phyloP scores from a whole-genome alignment of 2,797 vertebrate species.

The Gallirallus australis region DNA sequence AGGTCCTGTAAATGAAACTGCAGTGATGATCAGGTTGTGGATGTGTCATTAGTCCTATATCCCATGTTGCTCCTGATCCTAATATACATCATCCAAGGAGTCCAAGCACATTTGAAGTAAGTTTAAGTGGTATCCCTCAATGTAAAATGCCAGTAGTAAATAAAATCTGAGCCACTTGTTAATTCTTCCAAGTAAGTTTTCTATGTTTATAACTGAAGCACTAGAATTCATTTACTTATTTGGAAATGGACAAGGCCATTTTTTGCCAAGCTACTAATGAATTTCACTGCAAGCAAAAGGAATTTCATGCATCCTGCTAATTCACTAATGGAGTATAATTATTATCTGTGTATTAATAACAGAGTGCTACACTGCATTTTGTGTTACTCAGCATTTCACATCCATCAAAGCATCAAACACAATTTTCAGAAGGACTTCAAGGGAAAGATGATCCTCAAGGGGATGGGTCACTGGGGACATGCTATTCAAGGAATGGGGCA shows the following conservation, averaged over 20 bases:
- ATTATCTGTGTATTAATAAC: neutral
- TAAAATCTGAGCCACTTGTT: neutral
- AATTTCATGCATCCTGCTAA: neutral
- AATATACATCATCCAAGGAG: neutral
- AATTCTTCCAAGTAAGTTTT: neutral
- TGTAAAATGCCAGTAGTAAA: neutral
- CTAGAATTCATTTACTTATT: neutral
- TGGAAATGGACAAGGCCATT: neutral
- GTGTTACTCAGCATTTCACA: neutral
- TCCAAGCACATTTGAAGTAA: neutral
- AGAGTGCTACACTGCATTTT: neutral
- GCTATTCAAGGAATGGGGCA: neutral
- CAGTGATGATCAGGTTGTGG: neutral
- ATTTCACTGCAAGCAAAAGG: constrained; percentile 3
- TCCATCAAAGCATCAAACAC: neutral
- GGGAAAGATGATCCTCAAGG: neutral
- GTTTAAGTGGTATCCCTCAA: neutral
- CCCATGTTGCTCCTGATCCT: neutral
- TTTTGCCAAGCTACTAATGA: constrained; percentile 28
- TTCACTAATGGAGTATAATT: constrained; percentile 49
- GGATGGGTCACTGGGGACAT: neutral
- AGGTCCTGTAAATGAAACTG: neutral
- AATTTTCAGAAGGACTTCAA: neutral
- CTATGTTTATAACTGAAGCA: neutral
- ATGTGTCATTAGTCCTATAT: neutral